A percentile compares a stretch with the other conserved stretches of the same genome.
Evolutionary conservation across 1,140 invertebrate genomes (phyloP).

Genomic region (Yoshiicerus persimilis): DNA sequence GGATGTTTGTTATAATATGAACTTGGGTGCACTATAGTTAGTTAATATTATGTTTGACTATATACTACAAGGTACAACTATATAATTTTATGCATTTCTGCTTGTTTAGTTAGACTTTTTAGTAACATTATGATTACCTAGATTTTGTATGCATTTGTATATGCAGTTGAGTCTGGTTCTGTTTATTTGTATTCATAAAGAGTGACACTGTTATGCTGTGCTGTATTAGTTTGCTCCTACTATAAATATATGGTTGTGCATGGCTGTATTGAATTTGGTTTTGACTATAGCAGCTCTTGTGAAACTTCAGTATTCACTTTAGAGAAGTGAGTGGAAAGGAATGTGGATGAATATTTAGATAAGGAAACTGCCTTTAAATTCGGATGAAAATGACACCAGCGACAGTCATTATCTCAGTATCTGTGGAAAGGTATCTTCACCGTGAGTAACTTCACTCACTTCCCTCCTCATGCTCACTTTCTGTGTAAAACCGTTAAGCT

Average conservation of each 20-base stretch:
- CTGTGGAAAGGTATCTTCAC: constrained; percentile 18
- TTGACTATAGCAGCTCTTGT: neutral
- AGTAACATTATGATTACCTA: neutral
- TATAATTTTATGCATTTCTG: neutral
- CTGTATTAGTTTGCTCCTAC: neutral
- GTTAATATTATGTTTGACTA: neutral
- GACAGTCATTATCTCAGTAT: constrained; percentile 17
- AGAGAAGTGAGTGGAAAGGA: constrained; percentile 14
- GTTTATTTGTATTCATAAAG: neutral
- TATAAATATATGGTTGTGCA: neutral
- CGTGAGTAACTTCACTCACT: neutral
- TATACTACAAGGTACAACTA: too few species aligned
- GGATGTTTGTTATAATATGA: neutral
- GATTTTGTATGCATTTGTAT: neutral
- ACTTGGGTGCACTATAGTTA: neutral
- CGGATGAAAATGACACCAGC: constrained; percentile 11
- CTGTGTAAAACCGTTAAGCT: neutral
- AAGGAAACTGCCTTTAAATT: constrained; percentile 20
- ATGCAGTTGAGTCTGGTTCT: neutral
- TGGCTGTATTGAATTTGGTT: neutral
- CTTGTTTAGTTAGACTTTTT: neutral
- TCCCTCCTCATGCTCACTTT: neutral
- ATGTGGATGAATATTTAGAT: constrained; percentile 21
- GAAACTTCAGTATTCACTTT: neutral
- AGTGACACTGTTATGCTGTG: neutral